Evolutionary conservation across 2,797 vertebrate genomes (phyloP), one percentile per base, ranked within the genome.

Genomic region (Chloroceryle inda): DNA sequence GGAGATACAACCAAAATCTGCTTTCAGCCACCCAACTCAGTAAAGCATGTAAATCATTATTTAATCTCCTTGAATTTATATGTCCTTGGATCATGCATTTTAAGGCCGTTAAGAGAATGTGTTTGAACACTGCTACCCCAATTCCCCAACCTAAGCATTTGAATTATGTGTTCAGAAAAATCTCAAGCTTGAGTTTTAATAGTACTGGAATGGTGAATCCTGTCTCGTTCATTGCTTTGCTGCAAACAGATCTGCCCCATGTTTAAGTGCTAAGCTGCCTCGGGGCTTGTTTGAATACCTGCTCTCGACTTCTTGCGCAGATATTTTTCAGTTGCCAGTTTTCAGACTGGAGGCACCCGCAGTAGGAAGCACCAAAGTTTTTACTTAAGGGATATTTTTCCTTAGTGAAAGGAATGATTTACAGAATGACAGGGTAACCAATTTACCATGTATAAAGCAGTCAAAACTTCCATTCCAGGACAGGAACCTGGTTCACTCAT

Each of bases 271-370:
- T 92, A 69, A 76, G 52, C 63, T 94, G 96, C 92, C 91, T 83
- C 68, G 63, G 59, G 95, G 96, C 88, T 76, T 93, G 33, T 93
- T 96, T 47, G 29, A 95, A 96, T 96, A 95, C 90, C 94, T 96
- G 80, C 37, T 82, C 69, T 90, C 67, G 85, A 12, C 71, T 91
- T 78, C 75, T 88, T 56, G 49, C 22, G 63, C 62, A 61, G 83
- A 20, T 81, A 73, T 79, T 95, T 96, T 80, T 94, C 49, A 61
- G 47, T 94, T 74, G 44, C 77, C 80, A 15, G 2, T 56, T 90
- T 91, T 86, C 56, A 62, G 35, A 12, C 56, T 50, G 26, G 37
- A 91, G 78, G 31, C 67, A 89, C 26, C 40, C 61, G 14, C 38
- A 45, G 18, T 3, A 71, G 55, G 42, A 75, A 92, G 42, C 42